Percentiles rank a stretch among this genome's conserved stretches.
phyloP scores from a whole-genome alignment of 2,113 vertebrate species.

The Colaptes auratus region DNA sequence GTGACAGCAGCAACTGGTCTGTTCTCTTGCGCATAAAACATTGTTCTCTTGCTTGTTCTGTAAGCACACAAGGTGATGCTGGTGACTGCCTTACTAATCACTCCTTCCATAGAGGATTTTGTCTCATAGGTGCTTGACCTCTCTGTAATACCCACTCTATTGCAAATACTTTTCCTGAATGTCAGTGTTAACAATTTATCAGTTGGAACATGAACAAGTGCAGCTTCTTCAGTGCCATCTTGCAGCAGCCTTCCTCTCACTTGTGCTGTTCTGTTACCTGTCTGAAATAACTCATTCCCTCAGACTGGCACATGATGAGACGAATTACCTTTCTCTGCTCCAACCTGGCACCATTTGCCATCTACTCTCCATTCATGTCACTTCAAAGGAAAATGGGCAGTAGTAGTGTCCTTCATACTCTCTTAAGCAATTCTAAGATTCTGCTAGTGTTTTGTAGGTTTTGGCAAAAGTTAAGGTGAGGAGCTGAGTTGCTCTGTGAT shows the following conservation, averaged over 20 bases:
- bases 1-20: background rate
- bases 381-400: background rate
- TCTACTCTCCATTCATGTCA: background rate
- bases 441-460: background rate
- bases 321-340: background rate
- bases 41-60: background rate
- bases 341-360: accelerated
- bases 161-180: background rate
- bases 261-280: no score
- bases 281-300: background rate
- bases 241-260: background rate
- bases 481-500: background rate
- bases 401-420: background rate
- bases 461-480: background rate
- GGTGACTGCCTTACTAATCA: background rate
- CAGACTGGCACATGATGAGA: background rate
- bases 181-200: background rate
- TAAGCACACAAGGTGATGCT: accelerated
- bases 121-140: background rate
- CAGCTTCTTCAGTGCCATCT: background rate
- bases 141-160: background rate
- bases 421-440: background rate
- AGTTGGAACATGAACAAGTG: background rate
- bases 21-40: accelerated
- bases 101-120: background rate